Conservation (phyloP, 2,888 invertebrate species). For the Megastigmus dorsalis region DNA sequence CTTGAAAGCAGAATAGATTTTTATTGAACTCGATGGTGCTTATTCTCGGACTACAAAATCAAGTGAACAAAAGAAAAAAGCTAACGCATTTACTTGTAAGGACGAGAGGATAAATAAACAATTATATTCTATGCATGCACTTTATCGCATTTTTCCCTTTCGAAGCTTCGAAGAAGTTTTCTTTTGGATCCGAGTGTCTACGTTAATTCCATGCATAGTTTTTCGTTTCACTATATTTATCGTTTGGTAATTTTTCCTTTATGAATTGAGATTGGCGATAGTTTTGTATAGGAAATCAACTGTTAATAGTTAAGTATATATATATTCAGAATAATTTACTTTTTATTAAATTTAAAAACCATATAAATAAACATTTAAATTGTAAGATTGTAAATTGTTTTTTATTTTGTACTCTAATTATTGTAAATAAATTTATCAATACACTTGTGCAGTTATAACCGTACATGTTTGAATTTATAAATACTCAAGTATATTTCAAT, state of each 20-base stretch:
- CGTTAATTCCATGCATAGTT: no score
- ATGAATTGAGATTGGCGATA: background rate
- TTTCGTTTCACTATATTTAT: no score
- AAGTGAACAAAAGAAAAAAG: conserved; percentile 20
- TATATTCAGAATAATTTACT: conserved; percentile 13
- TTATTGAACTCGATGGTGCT: conserved; percentile 55
- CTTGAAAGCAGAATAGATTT: conserved; percentile 31
- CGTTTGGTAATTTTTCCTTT: no score
- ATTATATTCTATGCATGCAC: conserved; percentile 59
- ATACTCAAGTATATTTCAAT: background rate
- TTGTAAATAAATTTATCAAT: conserved; percentile 41
- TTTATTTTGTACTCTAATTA: conserved; percentile 50
- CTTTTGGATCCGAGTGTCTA: background rate
- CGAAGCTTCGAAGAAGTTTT: conserved; percentile 30
- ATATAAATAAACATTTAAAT: conserved; percentile 22
- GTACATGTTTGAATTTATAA: background rate
- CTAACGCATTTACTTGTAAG: conserved; percentile 54
- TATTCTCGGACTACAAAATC: conserved; percentile 51
- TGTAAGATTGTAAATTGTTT: conserved; percentile 35
- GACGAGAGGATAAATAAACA: conserved; percentile 56
- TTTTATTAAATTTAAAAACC: conserved; percentile 27
- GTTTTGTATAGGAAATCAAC: conserved; percentile 7
- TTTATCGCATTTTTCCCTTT: conserved; percentile 34
- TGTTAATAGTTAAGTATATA: conserved; percentile 8
- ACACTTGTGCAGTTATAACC: conserved; percentile 12